Conservation (phyloP, 2,113 vertebrate genomes). For the Nasalis larvatus region DNA sequence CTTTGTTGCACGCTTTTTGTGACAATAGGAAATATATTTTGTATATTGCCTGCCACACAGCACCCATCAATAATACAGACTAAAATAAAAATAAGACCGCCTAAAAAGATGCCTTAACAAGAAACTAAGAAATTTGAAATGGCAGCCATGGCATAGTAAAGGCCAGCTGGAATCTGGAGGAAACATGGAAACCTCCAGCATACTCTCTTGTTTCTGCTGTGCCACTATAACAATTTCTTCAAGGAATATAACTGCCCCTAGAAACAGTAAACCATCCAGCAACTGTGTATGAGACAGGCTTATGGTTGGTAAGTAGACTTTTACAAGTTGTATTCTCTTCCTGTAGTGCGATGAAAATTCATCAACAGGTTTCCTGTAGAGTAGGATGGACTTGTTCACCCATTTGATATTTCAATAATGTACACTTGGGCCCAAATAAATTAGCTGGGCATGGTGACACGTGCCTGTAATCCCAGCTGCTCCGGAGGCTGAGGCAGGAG, state of each 20-base stretch:
- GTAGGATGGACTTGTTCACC: neutral
- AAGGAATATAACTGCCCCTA: neutral
- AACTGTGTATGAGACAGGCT: rapidly evolving
- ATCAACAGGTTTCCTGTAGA: neutral
- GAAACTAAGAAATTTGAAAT: neutral
- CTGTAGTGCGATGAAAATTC: neutral
- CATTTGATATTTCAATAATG: neutral
- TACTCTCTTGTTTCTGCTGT: rapidly evolving
- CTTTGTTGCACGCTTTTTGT: neutral
- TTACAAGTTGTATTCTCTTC: neutral
- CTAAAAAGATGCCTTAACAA: neutral
- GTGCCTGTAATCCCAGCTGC: too few relatives aligned
- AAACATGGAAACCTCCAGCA: rapidly evolving
- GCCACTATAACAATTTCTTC: neutral
- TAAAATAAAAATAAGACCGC: neutral
- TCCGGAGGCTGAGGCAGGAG: too few relatives aligned
- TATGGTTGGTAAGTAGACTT: neutral
- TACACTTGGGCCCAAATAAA: neutral
- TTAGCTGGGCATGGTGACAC: too few relatives aligned
- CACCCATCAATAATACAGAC: neutral
- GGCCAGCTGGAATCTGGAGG: neutral
- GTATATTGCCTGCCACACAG: neutral
- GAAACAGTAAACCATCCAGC: neutral
- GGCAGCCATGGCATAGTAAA: rapidly evolving
- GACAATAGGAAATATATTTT: neutral